phyloP scores from a whole-genome alignment of 1,140 invertebrate genomes.

The Drosophila pseudoananassae region DNA sequence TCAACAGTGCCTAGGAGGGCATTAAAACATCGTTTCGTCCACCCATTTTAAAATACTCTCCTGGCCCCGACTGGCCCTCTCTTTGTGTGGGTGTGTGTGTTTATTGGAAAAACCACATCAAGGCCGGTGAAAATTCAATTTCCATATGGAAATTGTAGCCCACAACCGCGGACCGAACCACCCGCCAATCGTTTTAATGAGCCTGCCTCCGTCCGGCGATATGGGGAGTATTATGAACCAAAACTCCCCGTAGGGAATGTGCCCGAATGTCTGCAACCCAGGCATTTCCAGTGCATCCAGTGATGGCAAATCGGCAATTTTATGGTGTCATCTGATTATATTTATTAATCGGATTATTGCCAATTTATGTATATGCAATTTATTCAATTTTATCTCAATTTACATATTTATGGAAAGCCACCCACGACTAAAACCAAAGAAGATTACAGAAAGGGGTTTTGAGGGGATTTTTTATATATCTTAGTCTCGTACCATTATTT shows the following conservation, averaged over 20 bases:
- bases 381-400: background rate
- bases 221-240: constrained; percentile 32
- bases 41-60: constrained; percentile 7
- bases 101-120: constrained; percentile 59
- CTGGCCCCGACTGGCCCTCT: constrained; percentile 12
- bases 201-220: constrained; percentile 29
- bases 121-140: constrained; percentile 70
- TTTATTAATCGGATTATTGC: background rate
- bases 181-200: constrained; percentile 53
- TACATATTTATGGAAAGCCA: background rate
- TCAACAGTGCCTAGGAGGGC: constrained; percentile 32
- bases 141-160: constrained; percentile 71
- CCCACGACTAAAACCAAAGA: background rate
- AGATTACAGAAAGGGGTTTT: background rate
- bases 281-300: constrained; percentile 27
- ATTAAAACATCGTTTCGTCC: constrained; percentile 48
- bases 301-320: constrained; percentile 4
- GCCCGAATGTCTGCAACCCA: background rate
- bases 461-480: too few relatives aligned
- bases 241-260: constrained; percentile 2
- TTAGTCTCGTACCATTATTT: too few relatives aligned
- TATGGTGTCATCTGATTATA: constrained; percentile 3
- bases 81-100: background rate
- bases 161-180: constrained; percentile 7
- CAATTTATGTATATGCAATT: background rate